Conservation (phyloP, 2,113 vertebrate genomes). For the Anguilla rostrata region DNA sequence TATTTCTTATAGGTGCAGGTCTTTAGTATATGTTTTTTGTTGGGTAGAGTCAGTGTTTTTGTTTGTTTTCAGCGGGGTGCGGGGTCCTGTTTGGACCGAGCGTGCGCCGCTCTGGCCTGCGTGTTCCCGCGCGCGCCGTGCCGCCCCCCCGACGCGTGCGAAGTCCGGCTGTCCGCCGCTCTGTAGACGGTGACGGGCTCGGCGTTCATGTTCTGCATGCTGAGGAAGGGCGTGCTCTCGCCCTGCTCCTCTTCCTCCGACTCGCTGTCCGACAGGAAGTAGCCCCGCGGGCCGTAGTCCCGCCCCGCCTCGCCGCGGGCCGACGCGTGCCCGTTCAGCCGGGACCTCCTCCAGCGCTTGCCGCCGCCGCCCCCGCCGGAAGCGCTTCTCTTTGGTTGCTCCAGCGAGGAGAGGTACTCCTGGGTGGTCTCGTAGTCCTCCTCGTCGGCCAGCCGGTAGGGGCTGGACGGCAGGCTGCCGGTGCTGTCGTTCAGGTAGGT, state of each 20-base stretch:
- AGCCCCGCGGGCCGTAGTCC: conserved; percentile 76
- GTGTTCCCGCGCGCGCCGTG: conserved; percentile 74
- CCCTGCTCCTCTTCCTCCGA: conserved; percentile 89
- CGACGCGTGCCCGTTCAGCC: conserved; percentile 90
- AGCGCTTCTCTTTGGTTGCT: conserved; percentile 79
- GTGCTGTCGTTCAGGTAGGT: conserved; percentile 89
- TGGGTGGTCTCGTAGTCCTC: conserved; percentile 97
- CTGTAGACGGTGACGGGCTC: conserved; percentile 84
- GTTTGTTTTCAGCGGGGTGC: conserved; percentile 73
- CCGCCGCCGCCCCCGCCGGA: conserved; percentile 74
- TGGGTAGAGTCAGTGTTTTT: conserved; percentile 24
- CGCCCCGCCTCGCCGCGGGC: conserved; percentile 83
- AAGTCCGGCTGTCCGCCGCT: conserved; percentile 89
- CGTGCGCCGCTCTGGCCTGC: conserved; percentile 80
- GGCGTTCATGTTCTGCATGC: conserved; percentile 86
- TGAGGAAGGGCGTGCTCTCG: conserved; percentile 94
- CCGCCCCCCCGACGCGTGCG: conserved; percentile 80
- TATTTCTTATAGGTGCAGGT: conserved; percentile 84
- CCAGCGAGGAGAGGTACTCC: conserved; percentile 88
- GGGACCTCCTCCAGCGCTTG: conserved; percentile 87
- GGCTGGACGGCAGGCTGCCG: conserved; percentile 92
- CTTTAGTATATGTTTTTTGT: conserved; percentile 73
- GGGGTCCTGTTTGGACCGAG: conserved; percentile 82
- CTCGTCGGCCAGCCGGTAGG: conserved; percentile 87
- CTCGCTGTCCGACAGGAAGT: conserved; percentile 79